Conservation (phyloP, 1,140 invertebrate genomes). For the Aphidius gifuensis region DNA sequence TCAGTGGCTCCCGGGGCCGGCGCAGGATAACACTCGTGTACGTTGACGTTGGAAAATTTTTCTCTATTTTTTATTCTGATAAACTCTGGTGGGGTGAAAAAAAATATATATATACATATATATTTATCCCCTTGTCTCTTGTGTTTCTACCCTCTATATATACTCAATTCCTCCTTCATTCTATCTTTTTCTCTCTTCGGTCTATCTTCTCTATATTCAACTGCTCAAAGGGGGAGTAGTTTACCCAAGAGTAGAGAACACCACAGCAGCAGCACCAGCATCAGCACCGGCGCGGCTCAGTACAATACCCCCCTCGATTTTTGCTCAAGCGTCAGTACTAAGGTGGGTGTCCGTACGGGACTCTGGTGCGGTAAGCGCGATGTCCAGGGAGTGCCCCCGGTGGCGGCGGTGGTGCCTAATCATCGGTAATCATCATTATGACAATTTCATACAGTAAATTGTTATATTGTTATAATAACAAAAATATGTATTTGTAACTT, state of each 20-base stretch:
- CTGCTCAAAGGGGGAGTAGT: too few relatives aligned
- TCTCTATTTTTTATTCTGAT: too few relatives aligned
- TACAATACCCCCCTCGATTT: conserved; percentile 45
- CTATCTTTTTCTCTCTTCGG: too few relatives aligned
- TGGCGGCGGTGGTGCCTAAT: conserved; percentile 4
- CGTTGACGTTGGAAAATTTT: conserved; percentile 28
- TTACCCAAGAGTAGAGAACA: too few relatives aligned
- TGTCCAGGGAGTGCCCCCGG: conserved; percentile 50
- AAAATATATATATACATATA: too few relatives aligned
- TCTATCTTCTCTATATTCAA: neutral
- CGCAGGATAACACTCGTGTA: conserved; percentile 43
- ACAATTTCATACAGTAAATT: too few relatives aligned
- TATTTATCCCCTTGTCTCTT: too few relatives aligned
- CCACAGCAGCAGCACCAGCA: conserved; percentile 23
- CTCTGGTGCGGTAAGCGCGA: conserved; percentile 45
- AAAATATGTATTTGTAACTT: too few relatives aligned
- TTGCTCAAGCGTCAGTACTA: conserved; percentile 51
- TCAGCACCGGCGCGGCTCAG: conserved; percentile 31
- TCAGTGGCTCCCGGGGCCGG: conserved; percentile 56
- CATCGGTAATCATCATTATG: too few relatives aligned
- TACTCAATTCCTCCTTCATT: neutral
- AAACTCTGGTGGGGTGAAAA: too few relatives aligned
- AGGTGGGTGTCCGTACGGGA: conserved; percentile 46
- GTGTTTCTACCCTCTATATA: neutral
- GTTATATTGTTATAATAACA: too few relatives aligned